Evolutionary conservation across 2,113 vertebrate species (phyloP).

Genomic region (Plecturocebus donacophilus): DNA sequence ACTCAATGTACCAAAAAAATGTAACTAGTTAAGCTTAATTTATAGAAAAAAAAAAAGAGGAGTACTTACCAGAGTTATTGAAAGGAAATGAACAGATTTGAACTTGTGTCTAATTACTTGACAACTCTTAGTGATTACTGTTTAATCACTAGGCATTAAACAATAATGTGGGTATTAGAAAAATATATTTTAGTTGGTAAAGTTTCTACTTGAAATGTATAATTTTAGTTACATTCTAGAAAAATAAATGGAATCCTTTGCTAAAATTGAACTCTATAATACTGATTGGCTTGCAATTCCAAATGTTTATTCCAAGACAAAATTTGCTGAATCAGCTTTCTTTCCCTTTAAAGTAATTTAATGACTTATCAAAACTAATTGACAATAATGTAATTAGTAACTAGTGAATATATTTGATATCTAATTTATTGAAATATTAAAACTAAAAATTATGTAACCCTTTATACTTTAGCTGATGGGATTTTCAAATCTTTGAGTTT

Average conservation of each 20-base stretch:
- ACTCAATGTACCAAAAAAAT: not conserved
- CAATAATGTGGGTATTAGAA: not conserved
- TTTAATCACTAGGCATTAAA: not conserved
- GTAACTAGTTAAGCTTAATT: not conserved
- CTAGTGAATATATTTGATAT: not conserved
- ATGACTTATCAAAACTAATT: not conserved
- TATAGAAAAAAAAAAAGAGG: not conserved
- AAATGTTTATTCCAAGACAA: not conserved
- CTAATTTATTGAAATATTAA: not conserved
- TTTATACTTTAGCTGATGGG: not conserved
- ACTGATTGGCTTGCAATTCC: not conserved
- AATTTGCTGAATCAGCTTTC: not conserved
- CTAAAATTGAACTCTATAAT: not conserved
- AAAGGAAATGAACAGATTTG: not conserved
- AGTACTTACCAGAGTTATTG: not conserved
- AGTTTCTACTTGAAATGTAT: not conserved
- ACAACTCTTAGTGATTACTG: not conserved
- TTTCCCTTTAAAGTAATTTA: not conserved
- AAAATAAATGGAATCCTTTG: not conserved
- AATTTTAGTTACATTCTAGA: not conserved
- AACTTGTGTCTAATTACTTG: not conserved
- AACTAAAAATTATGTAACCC: not conserved
- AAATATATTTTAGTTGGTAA: not conserved
- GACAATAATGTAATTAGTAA: not conserved
- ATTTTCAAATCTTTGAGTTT: not conserved